phyloP scores from a whole-genome alignment of 2,888 invertebrate species.

The Papilio demoleus region DNA sequence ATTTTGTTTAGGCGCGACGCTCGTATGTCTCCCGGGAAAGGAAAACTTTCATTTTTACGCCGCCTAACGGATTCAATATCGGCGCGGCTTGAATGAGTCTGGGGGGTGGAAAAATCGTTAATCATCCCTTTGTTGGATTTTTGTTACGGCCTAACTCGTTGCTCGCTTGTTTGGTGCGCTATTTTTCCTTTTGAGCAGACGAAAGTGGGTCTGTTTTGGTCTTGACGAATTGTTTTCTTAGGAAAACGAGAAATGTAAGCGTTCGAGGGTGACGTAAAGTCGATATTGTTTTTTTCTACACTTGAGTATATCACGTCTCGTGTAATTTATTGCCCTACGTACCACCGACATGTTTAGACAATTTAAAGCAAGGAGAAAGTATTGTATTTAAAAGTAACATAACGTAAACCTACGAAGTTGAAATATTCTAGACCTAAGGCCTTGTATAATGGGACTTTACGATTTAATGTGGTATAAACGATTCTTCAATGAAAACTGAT shows the following conservation, averaged over 20 bases:
- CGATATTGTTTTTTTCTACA: constrained; percentile 39
- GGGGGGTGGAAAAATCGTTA: constrained; percentile 79
- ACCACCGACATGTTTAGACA: not conserved
- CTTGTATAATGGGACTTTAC: not conserved
- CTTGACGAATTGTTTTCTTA: constrained; percentile 81
- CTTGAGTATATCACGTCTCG: constrained; percentile 13
- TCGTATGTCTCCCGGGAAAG: constrained; percentile 65
- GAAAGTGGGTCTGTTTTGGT: constrained; percentile 71
- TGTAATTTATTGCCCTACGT: constrained; percentile 7
- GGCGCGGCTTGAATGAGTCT: constrained; percentile 81
- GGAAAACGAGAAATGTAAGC: constrained; percentile 43
- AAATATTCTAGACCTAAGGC: no score
- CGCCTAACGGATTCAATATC: constrained; percentile 83
- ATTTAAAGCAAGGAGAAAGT: not conserved
- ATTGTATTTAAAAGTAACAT: no score
- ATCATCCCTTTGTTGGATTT: constrained; percentile 84
- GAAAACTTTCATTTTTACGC: constrained; percentile 82
- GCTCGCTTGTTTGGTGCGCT: constrained; percentile 80
- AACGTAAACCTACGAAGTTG: no score
- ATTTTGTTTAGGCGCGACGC: constrained; percentile 43
- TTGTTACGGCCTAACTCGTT: constrained; percentile 83
- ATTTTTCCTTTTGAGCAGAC: constrained; percentile 76
- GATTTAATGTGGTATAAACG: not conserved
- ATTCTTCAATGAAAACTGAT: not conserved
- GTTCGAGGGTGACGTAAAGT: constrained; percentile 37